Conservation (phyloP, 2,888 invertebrate genomes). For the Machimus atricapillus region DNA sequence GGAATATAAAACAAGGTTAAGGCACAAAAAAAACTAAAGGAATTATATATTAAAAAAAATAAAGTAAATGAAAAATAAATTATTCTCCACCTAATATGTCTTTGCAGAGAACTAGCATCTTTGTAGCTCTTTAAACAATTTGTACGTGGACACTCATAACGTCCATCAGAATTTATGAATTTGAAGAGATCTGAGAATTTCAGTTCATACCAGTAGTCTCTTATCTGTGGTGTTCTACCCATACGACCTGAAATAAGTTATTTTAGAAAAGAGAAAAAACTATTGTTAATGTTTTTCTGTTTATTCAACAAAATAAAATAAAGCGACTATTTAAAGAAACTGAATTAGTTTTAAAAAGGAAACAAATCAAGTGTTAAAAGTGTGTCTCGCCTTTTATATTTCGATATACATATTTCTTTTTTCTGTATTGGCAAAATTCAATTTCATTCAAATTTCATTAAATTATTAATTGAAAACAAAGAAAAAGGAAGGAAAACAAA, state of each 20-base stretch:
- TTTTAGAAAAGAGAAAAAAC: conserved; percentile 37
- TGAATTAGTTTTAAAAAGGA: conserved; percentile 18
- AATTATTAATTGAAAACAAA: conserved; percentile 29
- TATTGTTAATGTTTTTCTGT: conserved; percentile 35
- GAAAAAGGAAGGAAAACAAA: neutral
- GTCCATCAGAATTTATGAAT: conserved; percentile 62
- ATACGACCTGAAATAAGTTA: conserved; percentile 37
- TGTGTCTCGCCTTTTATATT: neutral
- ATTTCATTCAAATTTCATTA: conserved; percentile 1
- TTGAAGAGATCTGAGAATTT: conserved; percentile 63
- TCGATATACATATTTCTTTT: neutral
- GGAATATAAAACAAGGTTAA: neutral
- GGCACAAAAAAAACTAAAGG: neutral
- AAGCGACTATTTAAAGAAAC: conserved; percentile 24
- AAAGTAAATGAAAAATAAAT: conserved; percentile 44
- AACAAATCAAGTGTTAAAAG: conserved; percentile 19
- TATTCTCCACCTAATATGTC: conserved; percentile 61
- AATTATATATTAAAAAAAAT: neutral
- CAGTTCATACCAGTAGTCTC: conserved; percentile 63
- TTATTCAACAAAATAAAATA: conserved; percentile 13
- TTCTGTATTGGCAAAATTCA: neutral
- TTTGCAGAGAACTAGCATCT: conserved; percentile 63
- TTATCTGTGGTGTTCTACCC: conserved; percentile 29
- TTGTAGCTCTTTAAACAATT: conserved; percentile 63
- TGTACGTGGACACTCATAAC: conserved; percentile 62